Percentiles rank a stretch among this genome's conserved stretches.
These are phyloP conservation scores for Catajapyx aquilonaris DNA, from an alignment of 1,140 invertebrate species.

Conservation along the genomic window DNA sequence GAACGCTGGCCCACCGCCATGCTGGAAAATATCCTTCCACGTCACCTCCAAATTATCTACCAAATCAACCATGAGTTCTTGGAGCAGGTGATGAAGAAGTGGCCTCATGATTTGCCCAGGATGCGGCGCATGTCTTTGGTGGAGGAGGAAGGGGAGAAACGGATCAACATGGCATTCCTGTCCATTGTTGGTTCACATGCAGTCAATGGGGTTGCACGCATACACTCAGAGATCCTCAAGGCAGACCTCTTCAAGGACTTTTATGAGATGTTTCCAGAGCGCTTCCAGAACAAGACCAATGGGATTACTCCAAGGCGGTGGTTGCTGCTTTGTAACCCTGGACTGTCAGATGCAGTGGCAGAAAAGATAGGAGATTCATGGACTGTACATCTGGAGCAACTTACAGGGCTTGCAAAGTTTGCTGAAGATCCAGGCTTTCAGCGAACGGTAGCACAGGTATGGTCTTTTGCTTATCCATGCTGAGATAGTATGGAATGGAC, in stretches of 20 bases:
- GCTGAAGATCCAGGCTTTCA: slow-evolving; percentile 76
- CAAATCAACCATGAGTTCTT: slow-evolving; percentile 79
- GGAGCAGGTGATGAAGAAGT: too few relatives aligned
- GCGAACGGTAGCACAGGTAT: slow-evolving; percentile 66
- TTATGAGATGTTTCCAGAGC: slow-evolving; percentile 81
- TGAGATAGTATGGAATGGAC: too few relatives aligned
- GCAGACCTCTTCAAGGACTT: slow-evolving; percentile 78
- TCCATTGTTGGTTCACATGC: slow-evolving; percentile 92
- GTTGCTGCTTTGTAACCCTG: slow-evolving; percentile 88
- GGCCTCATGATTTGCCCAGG: slow-evolving; percentile 63
- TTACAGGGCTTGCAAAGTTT: slow-evolving; percentile 62
- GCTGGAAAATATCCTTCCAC: slow-evolving; percentile 71
- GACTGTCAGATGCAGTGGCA: slow-evolving; percentile 80
- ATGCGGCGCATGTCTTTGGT: slow-evolving; percentile 85
- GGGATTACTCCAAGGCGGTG: slow-evolving; percentile 94
- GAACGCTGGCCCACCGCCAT: slow-evolving; percentile 87
- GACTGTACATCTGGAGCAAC: slow-evolving; percentile 78
- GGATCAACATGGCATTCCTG: slow-evolving; percentile 95
- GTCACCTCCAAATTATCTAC: slow-evolving; percentile 96
- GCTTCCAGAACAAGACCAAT: slow-evolving; percentile 99
- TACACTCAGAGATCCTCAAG: slow-evolving; percentile 96
- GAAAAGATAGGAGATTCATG: slow-evolving; percentile 39
- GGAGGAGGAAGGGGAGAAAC: slow-evolving; percentile 87
- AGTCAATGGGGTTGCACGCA: slow-evolving; percentile 90
- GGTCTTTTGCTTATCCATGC: too few relatives aligned